Evolutionary conservation across 1,140 invertebrate genomes (phyloP).

Genomic region (Bombus cullumanus): DNA sequence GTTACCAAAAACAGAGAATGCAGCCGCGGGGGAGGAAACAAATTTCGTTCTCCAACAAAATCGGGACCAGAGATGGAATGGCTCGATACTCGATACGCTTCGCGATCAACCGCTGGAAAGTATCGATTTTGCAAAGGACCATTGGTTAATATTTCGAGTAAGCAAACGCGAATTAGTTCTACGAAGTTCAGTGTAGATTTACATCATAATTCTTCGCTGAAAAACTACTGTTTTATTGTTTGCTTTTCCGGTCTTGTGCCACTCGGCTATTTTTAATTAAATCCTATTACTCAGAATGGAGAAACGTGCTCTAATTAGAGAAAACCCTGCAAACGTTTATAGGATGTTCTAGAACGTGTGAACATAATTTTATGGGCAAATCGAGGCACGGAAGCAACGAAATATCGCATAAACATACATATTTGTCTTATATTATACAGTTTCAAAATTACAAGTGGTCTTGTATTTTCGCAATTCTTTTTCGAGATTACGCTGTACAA

Average conservation of each 20-base stretch:
- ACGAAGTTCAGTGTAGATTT: not conserved
- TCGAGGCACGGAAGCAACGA: no score
- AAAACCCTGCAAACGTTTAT: not conserved
- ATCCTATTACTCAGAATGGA: not conserved
- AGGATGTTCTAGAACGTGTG: not conserved
- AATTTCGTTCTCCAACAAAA: not conserved
- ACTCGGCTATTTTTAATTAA: not conserved
- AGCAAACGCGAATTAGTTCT: not conserved
- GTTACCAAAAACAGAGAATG: not conserved
- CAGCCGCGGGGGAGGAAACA: not conserved
- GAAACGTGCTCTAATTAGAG: not conserved
- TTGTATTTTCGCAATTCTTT: no score
- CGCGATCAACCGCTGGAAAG: conserved; percentile 1
- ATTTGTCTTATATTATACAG: no score
- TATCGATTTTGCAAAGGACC: not conserved
- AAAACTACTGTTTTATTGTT: not conserved
- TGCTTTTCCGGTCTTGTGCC: not conserved
- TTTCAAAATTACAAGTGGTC: no score
- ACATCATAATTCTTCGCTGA: not conserved
- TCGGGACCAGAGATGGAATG: not conserved
- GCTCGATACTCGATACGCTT: not conserved
- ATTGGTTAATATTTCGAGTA: not conserved
- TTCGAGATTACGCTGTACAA: no score
- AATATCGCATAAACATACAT: no score
- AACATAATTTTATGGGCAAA: not conserved